A percentile compares a stretch with the other conserved stretches of the same genome.
These are phyloP conservation scores for Latrodectus geometricus DNA, from an alignment of 1,140 invertebrate genomes.

Conservation along the genomic window DNA sequence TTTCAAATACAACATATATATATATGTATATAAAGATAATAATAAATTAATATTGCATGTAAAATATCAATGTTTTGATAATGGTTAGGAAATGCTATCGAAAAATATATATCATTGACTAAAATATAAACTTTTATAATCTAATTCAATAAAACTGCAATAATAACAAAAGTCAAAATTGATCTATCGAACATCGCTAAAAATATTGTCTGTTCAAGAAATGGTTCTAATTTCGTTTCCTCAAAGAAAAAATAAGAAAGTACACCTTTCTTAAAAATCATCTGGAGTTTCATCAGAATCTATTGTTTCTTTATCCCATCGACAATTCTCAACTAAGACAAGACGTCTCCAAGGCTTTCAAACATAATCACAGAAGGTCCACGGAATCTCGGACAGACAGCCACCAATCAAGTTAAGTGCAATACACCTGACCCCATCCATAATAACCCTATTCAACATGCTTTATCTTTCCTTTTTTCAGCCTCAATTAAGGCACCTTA, in stretches of 20 bases:
- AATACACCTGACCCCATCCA: not conserved
- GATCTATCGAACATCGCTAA: not conserved
- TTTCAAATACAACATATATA: too few relatives aligned
- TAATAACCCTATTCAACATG: not conserved
- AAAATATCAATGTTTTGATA: too few relatives aligned
- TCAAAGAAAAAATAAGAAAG: too few relatives aligned
- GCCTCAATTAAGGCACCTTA: conserved; percentile 27
- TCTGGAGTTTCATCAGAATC: not conserved
- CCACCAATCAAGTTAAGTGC: conserved; percentile 21
- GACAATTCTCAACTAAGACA: not conserved
- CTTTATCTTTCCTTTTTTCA: not conserved
- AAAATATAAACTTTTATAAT: too few relatives aligned
- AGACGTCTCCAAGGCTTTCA: conserved; percentile 14
- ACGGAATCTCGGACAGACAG: not conserved
- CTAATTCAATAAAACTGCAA: too few relatives aligned
- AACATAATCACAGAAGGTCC: conserved; percentile 15
- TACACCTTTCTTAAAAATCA: not conserved
- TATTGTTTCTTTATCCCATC: not conserved
- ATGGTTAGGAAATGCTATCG: too few relatives aligned
- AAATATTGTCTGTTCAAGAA: not conserved
- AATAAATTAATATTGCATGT: too few relatives aligned
- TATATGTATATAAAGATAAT: too few relatives aligned
- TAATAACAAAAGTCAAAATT: not conserved
- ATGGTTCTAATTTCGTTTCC: not conserved
- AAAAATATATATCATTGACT: too few relatives aligned